phyloP scores from a whole-genome alignment of 2,113 vertebrate genomes.

The Lanius collurio region DNA sequence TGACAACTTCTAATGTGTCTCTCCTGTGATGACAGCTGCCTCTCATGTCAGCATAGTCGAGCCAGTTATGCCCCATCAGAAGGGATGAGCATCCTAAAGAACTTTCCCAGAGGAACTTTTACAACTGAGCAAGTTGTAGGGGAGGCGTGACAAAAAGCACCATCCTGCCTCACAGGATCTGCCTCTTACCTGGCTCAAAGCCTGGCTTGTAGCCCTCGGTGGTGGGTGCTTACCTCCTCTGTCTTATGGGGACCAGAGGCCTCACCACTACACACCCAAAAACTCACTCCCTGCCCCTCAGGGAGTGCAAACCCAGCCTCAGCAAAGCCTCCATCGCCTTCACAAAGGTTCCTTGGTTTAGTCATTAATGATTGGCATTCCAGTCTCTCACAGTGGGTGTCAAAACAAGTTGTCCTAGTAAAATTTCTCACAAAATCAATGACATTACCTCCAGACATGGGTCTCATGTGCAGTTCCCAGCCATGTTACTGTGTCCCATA shows the following conservation, averaged over 20 bases:
- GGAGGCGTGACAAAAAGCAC: neutral
- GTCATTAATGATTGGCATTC: neutral
- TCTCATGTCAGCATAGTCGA: neutral
- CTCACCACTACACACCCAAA: neutral
- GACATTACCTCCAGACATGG: neutral
- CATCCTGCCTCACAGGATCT: neutral
- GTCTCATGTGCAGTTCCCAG: neutral
- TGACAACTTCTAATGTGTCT: neutral
- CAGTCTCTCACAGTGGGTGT: neutral
- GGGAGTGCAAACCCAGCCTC: neutral
- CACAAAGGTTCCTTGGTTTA: neutral
- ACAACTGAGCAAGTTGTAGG: neutral
- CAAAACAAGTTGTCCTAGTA: neutral
- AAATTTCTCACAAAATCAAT: neutral
- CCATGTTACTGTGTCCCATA: neutral
- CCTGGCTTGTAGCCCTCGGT: neutral
- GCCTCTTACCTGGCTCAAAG: neutral
- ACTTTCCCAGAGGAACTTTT: neutral
- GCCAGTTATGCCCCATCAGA: neutral
- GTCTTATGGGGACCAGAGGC: neutral
- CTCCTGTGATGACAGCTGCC: neutral
- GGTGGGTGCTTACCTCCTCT: neutral
- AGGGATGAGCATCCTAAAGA: neutral
- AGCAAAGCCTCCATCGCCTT: neutral
- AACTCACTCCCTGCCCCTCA: neutral